A percentile compares a stretch with the other conserved stretches of the same genome.
Evolutionary conservation across 2,113 vertebrate genomes (phyloP).

Genomic region (Nematolebias whitei): DNA sequence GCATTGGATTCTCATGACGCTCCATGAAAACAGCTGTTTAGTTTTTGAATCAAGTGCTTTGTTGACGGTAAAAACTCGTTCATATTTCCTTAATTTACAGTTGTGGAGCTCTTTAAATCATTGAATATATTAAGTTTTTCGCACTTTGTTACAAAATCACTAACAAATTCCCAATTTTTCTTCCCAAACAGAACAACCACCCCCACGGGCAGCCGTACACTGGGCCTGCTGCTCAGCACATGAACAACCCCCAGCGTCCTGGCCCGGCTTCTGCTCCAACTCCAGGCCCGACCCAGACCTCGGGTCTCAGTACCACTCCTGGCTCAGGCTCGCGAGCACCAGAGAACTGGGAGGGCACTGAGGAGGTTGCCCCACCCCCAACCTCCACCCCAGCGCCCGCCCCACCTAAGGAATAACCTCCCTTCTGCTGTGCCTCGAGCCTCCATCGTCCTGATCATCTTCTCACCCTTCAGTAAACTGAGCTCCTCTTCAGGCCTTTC

Average conservation of each 20-base stretch:
- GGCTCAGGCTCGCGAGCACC: conserved; percentile 93
- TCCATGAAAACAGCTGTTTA: too few relatives aligned
- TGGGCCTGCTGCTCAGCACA: conserved; percentile 97
- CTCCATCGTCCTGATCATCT: conserved; percentile 75
- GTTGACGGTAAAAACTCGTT: background rate
- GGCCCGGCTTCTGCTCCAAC: conserved; percentile 80
- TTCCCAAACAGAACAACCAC: conserved; percentile 89
- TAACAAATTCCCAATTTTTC: background rate
- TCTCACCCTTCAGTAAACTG: conserved; percentile 65
- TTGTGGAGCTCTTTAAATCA: background rate
- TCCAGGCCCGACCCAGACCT: conserved; percentile 57
- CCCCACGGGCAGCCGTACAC: conserved; percentile 98
- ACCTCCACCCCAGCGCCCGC: conserved; percentile 70
- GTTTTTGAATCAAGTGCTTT: too few relatives aligned
- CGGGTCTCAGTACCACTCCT: conserved; percentile 52
- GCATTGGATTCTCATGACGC: too few relatives aligned
- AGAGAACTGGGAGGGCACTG: conserved; percentile 96
- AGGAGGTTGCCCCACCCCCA: conserved; percentile 90
- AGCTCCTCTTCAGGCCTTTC: conserved; percentile 84
- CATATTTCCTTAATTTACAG: too few relatives aligned
- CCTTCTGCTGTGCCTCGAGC: conserved; percentile 79
- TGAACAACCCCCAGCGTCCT: conserved; percentile 98
- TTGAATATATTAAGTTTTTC: background rate
- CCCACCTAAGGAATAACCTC: conserved; percentile 93
- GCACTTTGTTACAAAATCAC: too few relatives aligned